Evolutionary conservation across 2,113 vertebrate species (phyloP), one percentile per base, ranked within the genome.

Genomic region (Genyomyrus donnyi): DNA sequence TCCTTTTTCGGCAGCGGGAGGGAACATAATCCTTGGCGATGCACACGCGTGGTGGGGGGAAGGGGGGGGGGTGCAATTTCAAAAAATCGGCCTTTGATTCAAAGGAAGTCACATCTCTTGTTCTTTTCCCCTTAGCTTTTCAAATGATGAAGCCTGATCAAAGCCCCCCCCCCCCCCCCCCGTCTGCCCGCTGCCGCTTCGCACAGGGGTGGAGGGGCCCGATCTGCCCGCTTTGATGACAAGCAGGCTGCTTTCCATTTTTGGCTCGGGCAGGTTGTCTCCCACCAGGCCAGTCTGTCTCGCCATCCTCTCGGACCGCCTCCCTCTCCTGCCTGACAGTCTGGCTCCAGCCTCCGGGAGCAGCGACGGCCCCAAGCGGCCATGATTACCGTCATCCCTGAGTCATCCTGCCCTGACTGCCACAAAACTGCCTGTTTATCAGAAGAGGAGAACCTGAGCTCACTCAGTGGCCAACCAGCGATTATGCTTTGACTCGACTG

Each of bases 51-150:
- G 91, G 91, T 56, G 86, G 45, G 91, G 1, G 88, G 58, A 80
- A 62, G 56, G 91, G 70, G 56, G 91, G 89, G 70, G 87, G 77
- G 89, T 91, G 89, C 91, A 89, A 91, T 93, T 95, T 62, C 0
- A 9, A 92, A 95, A 95, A 93, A 53, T 49, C 46, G 90, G 91
- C 90, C 93, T 94, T 95, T 95, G 94, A 95, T 94, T 89, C 85
- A 90, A 91, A 92, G 94, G 91, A 93, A 94, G 93, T 92, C 92
- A 91, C 94, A 93, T 93, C 93, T 93, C 93, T 93, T 94, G 94
- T 94, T 94, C 93, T 91, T 85, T 91, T 92, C 92, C 93, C 94
- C 92, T 95, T 95, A 93, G 95, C 95, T 95, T 95, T 95, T 95
- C 93, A 95, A 95, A 95, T 95, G 94, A 94, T 92, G 91, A 92